These are phyloP conservation scores for Lophura nycthemera DNA, from an alignment of 2,113 vertebrate species.

Conservation along the genomic window DNA sequence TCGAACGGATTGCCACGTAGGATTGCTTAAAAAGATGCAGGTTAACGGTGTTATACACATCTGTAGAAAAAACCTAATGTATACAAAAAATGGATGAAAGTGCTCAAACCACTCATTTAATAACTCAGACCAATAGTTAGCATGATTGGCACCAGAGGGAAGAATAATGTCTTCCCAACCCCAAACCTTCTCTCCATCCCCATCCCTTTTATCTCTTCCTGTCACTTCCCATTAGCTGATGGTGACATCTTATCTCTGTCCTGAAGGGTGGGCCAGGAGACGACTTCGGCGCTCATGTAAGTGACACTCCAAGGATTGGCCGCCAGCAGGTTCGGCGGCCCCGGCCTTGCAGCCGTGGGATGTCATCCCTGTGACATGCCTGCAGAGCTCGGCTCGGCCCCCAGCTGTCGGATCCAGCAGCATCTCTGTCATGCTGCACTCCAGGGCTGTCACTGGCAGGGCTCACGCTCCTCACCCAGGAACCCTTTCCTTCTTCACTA, in stretches of 20 bases:
- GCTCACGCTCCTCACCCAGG: not conserved
- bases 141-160: slow-evolving; percentile 67
- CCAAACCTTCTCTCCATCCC: slow-evolving; percentile 71
- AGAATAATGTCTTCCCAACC: slow-evolving; percentile 74
- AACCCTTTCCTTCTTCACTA: slow-evolving; percentile 32
- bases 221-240: slow-evolving; percentile 85
- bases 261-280: slow-evolving; percentile 81
- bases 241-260: slow-evolving; percentile 82
- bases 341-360: slow-evolving; percentile 37
- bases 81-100: slow-evolving; percentile 64
- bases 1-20: slow-evolving; percentile 15
- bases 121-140: slow-evolving; percentile 72
- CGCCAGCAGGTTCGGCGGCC: slow-evolving; percentile 63
- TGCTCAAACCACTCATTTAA: slow-evolving; percentile 73
- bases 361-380: slow-evolving; percentile 77
- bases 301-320: slow-evolving; percentile 82
- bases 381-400: slow-evolving; percentile 63
- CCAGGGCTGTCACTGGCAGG: slow-evolving; percentile 48
- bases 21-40: slow-evolving; percentile 59
- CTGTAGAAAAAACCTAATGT: slow-evolving; percentile 58
- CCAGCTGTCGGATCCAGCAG: slow-evolving; percentile 67
- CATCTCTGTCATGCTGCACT: slow-evolving; percentile 54
- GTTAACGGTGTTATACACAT: slow-evolving; percentile 72
- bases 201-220: slow-evolving; percentile 78
- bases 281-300: slow-evolving; percentile 83